phyloP scores from a whole-genome alignment of 2,113 vertebrate genomes.

The Bungarus multicinctus region DNA sequence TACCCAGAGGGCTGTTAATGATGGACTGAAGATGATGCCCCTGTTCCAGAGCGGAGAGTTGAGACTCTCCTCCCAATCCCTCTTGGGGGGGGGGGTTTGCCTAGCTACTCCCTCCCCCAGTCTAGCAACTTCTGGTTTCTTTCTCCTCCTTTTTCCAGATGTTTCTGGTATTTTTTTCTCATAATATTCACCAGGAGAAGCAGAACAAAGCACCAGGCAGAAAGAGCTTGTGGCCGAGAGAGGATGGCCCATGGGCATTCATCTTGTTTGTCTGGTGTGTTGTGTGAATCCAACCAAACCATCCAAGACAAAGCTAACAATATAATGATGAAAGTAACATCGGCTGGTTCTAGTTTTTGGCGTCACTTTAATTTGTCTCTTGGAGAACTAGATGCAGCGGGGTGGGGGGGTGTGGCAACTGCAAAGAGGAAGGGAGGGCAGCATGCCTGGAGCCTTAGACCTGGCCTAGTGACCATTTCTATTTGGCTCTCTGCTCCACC shows the following conservation, averaged over 20 bases:
- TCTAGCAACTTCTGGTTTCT: neutral
- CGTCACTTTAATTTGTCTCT: neutral
- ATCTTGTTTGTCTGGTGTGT: neutral
- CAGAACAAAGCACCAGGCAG: neutral
- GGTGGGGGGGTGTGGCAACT: fast-evolving
- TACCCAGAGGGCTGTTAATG: neutral
- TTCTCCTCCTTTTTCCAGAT: neutral
- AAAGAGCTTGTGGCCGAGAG: neutral
- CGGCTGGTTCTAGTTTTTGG: neutral
- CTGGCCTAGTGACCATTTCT: neutral
- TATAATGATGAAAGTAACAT: neutral
- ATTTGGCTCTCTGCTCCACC: neutral
- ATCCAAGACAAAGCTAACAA: neutral
- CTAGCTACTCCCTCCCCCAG: neutral
- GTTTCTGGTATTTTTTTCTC: neutral
- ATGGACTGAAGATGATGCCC: neutral
- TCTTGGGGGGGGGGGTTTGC: neutral
- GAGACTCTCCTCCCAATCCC: neutral
- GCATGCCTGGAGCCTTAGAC: neutral
- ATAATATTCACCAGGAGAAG: neutral
- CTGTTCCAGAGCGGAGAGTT: neutral
- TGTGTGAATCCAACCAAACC: neutral
- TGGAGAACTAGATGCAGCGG: neutral
- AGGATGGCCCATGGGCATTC: neutral
- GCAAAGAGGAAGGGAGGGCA: neutral